Base-by-base conservation (phyloP, 2,797 vertebrate genomes). In the Glyptemys insculpta region DNA sequence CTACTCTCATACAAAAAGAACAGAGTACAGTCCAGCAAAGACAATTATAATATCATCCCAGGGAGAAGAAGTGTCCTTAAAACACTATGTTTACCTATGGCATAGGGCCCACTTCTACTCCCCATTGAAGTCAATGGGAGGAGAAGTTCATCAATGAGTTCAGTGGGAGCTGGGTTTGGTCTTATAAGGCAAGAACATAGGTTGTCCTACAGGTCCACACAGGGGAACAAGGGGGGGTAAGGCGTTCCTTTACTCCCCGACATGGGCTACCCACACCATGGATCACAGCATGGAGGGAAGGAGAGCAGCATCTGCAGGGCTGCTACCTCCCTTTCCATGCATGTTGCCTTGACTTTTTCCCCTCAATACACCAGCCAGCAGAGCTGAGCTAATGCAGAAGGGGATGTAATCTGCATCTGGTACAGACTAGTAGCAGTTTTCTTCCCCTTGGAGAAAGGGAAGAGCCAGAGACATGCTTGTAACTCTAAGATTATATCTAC, bases 311-410 rank as follows among this genome's bases (percentile, higher is more conserved):
- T 29, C 27, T 44, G 9, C n/a, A 90, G 57, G 47, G 16, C 6
- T 76, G 37, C 37, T 44, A 12, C 5, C 53, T 19, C 47, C 57
- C 8, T 10, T 85, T n/a, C 52, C 57, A 37, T 7, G 14, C 5
- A 52, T 83, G 29, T 25, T 18, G 2, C 41, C 78, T 68, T 47
- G 21, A 31, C 44, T 16, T 21, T 0, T 1, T 19, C 68, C 5
- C 1, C 10, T 8, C 50, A 15, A 59, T 56, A 23, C 1, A 8
- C 18, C 79, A 91, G 81, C 19, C 52, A 88, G 25, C 5, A 8
- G 1, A 27, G 56, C 50, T 14, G 3, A 9, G 1, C 1, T 3
- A 2, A 5, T 8, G 8, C 12, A 19, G 7, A 49, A 47, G 62
- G 21, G 65, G 79, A 91, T 78, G 3, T 41, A 19, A 72, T 29